Base-by-base conservation (phyloP, 2,888 invertebrate species). In the Apeira syringaria region DNA sequence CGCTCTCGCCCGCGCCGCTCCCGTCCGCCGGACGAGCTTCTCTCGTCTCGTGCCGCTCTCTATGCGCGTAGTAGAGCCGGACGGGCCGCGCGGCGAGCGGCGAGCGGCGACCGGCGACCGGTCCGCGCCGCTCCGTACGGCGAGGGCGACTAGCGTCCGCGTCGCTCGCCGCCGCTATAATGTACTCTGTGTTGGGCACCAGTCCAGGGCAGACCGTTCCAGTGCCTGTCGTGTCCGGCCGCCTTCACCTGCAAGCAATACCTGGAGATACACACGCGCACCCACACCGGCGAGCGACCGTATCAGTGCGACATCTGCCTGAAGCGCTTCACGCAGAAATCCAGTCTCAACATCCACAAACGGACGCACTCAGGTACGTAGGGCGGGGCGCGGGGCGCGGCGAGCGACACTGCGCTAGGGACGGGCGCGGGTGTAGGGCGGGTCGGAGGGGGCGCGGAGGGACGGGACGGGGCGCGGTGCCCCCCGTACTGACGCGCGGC, bases 261-360 rank as follows among this genome's bases (percentile, higher is more conserved):
- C 85, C 84, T 91, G 74, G 90, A 91, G 85, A 90, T 92, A 39
- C 93, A 93, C 83, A 92, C 91, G 89, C 85, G 92, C 74, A 92
- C 92, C 36, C 92, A 92, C 84, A 87, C 86, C 74, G 87, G 87
- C 74, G 87, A 90, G 85, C 90, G 91, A 45, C 91, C 91, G 45
- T 91, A 91, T 83, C 90, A 94, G 82, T 95, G 95, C 83, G 94
- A 94, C 83, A 91, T 94, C 73, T 95, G 95, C 83, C 91, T 93
- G 71, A 95, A 95, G 88, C 92, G 94, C 73, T 95, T 95, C 89
- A 94, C 95, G 53, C 95, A 95, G 89, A 95, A 95, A 81, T 94
- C 94, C 74, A 95, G 94, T 80, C 91, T 95, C 65, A 95, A 95
- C 88, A 95, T 94, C 59, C 95, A 95, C 91, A 94, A 94, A 78